Percentiles rank a stretch among this genome's conserved stretches.
These are phyloP conservation scores for Peromyscus maniculatus DNA, from an alignment of 2,113 vertebrate genomes.

Conservation along the genomic window DNA sequence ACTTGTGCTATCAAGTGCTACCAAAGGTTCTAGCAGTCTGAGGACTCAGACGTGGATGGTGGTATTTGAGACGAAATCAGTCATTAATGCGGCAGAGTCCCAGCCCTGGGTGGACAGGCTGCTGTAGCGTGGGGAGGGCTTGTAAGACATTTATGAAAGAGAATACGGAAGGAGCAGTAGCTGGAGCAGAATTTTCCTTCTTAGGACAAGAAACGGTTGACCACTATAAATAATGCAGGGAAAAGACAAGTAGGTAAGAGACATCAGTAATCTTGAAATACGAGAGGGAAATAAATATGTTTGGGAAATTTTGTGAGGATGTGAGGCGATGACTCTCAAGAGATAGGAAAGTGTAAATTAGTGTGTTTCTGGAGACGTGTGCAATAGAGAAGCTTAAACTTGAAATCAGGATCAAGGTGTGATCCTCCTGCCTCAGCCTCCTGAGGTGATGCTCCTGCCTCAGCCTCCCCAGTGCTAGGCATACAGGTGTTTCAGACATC, in stretches of 20 bases:
- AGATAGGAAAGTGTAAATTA: background rate
- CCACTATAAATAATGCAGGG: background rate
- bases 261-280: background rate
- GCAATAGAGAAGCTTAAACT: background rate
- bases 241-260: background rate
- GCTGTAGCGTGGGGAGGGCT: background rate
- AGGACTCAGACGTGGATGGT: background rate
- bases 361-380: background rate
- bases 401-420: background rate
- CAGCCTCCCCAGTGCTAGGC: background rate
- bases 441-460: background rate
- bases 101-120: background rate
- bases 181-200: background rate
- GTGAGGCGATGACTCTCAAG: background rate
- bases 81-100: background rate
- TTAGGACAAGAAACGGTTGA: conserved; percentile 16
- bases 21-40: background rate
- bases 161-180: background rate
- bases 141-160: background rate
- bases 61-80: background rate
- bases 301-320: conserved; percentile 42
- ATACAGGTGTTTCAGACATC: background rate
- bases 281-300: background rate
- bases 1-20: background rate
- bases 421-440: background rate